Conservation (phyloP, 2,113 vertebrate genomes). For the Telmatochromis sp. region DNA sequence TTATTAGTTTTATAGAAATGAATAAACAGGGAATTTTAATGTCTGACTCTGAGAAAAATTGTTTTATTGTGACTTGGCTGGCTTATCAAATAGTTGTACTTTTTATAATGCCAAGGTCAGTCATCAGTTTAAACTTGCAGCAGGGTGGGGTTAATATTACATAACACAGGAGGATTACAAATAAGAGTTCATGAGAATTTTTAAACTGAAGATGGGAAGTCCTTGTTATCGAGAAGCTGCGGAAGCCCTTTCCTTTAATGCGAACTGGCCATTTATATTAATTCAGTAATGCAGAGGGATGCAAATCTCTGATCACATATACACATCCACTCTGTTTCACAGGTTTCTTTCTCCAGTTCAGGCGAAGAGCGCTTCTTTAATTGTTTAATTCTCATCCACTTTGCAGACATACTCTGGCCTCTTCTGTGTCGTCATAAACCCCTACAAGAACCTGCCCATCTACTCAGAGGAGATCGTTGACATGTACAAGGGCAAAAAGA, state of each 20-base stretch:
- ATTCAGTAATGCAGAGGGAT: not conserved
- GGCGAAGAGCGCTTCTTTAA: not conserved
- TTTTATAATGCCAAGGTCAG: not conserved
- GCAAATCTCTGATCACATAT: not conserved
- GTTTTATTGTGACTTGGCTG: not conserved
- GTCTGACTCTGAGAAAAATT: not conserved
- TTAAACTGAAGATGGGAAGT: not conserved
- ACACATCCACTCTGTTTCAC: not conserved
- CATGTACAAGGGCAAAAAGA: conserved; percentile 99
- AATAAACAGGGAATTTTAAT: not conserved
- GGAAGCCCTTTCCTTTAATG: not conserved
- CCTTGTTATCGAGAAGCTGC: not conserved
- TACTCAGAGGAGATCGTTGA: conserved; percentile 98
- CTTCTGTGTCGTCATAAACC: conserved; percentile 98
- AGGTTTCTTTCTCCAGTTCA: not conserved
- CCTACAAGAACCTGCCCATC: conserved; percentile 98
- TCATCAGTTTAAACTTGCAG: not conserved
- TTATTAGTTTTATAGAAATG: not conserved
- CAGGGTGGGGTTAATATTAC: conserved; percentile 23
- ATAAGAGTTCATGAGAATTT: not conserved
- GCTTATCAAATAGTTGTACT: not conserved
- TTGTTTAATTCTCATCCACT: not conserved
- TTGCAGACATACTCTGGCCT: conserved; percentile 93
- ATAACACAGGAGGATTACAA: not conserved
- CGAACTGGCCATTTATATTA: not conserved